Evolutionary conservation across 2,888 invertebrate genomes (phyloP).

Genomic region (Archips xylosteana): DNA sequence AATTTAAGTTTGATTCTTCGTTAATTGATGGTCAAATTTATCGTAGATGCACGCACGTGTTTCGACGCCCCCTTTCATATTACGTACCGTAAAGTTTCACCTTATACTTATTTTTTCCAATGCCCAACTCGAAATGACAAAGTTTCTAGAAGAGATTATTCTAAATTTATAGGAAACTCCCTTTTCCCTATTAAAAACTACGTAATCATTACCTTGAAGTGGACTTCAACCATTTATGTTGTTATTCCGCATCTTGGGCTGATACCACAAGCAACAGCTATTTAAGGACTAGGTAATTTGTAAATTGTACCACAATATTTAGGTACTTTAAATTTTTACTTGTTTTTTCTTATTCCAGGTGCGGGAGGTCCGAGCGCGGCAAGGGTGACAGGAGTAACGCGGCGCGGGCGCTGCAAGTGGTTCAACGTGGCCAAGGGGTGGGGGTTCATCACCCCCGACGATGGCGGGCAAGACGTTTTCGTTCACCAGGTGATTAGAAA

Average conservation of each 20-base stretch:
- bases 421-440: slow-evolving; percentile 98
- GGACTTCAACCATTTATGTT: no score
- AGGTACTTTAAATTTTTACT: not conserved
- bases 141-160: no score
- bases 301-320: not conserved
- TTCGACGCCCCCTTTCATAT: not conserved
- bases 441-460: slow-evolving; percentile 97
- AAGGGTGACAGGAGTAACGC: slow-evolving; percentile 85
- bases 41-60: not conserved
- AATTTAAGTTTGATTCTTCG: slow-evolving; percentile 17
- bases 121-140: not conserved
- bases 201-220: no score
- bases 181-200: no score
- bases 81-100: not conserved
- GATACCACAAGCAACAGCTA: not conserved
- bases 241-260: no score
- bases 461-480: slow-evolving; percentile 96
- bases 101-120: not conserved
- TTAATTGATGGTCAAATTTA: not conserved
- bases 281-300: no score
- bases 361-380: slow-evolving; percentile 61
- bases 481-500: slow-evolving; percentile 93
- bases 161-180: no score
- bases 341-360: slow-evolving; percentile 55
- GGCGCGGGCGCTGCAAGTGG: slow-evolving; percentile 96